Conservation (phyloP, 2,797 vertebrate genomes). For the Margarornis squamiger region DNA sequence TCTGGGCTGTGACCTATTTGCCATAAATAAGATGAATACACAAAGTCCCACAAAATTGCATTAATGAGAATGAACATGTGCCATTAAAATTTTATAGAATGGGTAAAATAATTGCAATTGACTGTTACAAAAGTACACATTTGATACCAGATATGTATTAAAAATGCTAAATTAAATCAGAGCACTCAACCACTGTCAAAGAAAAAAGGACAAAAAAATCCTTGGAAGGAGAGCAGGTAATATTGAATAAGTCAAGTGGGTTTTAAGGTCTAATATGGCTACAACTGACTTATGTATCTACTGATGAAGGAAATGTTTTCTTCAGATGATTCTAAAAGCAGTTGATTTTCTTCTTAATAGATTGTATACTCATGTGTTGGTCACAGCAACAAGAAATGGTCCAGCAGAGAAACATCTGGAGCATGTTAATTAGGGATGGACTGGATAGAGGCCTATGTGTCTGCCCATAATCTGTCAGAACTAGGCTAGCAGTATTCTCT, state of each 20-base stretch:
- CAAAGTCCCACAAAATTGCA: not conserved
- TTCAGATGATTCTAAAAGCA: not conserved
- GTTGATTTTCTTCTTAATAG: not conserved
- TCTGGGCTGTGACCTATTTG: not conserved
- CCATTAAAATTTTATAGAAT: not conserved
- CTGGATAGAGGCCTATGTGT: not conserved
- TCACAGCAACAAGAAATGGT: not conserved
- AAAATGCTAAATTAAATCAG: not conserved
- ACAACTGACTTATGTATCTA: not conserved
- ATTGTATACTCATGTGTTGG: not conserved
- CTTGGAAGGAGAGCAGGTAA: not conserved
- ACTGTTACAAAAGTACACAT: not conserved
- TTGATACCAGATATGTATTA: not conserved
- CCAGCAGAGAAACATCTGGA: not conserved
- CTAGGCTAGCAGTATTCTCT: not conserved
- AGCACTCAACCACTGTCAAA: not conserved
- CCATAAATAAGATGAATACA: not conserved
- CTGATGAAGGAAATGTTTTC: not conserved
- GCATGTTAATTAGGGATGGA: not conserved
- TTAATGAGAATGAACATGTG: not conserved
- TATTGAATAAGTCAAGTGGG: not conserved
- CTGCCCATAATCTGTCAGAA: not conserved
- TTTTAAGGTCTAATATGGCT: not conserved
- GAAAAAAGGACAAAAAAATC: not conserved
- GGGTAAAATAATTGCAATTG: not conserved